Conservation (phyloP, 2,888 invertebrate species). For the Bombylius discolor region DNA sequence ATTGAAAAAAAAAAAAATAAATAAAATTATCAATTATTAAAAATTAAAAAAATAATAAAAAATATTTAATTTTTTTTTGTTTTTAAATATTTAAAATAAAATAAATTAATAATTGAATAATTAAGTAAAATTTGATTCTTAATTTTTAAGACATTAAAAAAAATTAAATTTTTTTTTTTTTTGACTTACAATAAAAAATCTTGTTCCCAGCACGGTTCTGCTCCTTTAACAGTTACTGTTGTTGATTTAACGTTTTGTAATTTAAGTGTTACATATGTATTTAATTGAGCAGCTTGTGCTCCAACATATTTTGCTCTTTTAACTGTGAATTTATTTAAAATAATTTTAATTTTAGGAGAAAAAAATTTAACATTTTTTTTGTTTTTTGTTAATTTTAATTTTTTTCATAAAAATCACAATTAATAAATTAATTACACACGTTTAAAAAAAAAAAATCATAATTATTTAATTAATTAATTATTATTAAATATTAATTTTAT, state of each 20-base stretch:
- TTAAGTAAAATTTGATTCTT: neutral
- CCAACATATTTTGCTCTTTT: constrained; percentile 80
- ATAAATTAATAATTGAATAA: neutral
- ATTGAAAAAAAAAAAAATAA: too few relatives aligned
- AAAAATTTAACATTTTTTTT: neutral
- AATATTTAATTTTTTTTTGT: too few relatives aligned
- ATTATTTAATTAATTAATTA: too few relatives aligned
- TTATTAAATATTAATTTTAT: neutral
- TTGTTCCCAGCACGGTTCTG: constrained; percentile 94
- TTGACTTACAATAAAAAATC: constrained; percentile 96
- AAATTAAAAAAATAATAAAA: too few relatives aligned
- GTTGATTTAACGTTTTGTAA: constrained; percentile 97
- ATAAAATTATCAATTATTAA: too few relatives aligned
- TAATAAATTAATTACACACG: too few relatives aligned
- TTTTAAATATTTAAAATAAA: too few relatives aligned
- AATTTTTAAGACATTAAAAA: too few relatives aligned
- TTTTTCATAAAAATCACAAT: neutral
- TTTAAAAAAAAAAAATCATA: too few relatives aligned
- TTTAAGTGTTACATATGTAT: constrained; percentile 92
- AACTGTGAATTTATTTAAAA: constrained; percentile 41
- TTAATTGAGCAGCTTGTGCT: constrained; percentile 79
- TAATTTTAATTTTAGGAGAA: neutral
- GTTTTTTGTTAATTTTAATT: neutral
- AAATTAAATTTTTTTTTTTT: neutral
- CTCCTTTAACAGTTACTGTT: constrained; percentile 91